phyloP scores from a whole-genome alignment of 2,888 invertebrate genomes.

The Drosophila affinis region DNA sequence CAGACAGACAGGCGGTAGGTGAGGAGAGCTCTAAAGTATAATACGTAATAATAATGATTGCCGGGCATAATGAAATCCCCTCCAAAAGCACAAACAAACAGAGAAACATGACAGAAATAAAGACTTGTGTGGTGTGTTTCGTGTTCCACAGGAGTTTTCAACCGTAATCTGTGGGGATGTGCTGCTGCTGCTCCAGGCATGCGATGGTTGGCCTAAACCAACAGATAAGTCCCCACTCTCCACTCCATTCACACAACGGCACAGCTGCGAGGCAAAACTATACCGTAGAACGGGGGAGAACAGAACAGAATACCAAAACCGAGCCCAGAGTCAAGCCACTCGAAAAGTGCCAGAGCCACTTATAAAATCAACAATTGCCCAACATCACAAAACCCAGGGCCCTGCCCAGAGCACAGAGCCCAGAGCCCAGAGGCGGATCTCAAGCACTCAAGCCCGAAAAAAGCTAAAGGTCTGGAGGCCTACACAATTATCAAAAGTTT shows the following conservation, averaged over 20 bases:
- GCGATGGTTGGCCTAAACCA: constrained; percentile 17
- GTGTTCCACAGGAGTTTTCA: neutral
- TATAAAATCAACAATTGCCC: constrained; percentile 71
- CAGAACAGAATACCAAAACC: constrained; percentile 12
- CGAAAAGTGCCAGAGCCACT: constrained; percentile 56
- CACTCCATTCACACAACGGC: constrained; percentile 14
- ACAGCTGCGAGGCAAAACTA: constrained; percentile 33
- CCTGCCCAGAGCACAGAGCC: constrained; percentile 16
- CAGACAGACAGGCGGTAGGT: constrained; percentile 5
- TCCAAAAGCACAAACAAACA: constrained; percentile 10
- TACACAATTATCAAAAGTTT: neutral
- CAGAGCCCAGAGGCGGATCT: constrained; percentile 44
- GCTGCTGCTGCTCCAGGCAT: neutral
- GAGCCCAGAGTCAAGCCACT: constrained; percentile 43
- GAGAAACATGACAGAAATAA: neutral
- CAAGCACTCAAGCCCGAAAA: constrained; percentile 51
- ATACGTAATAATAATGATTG: constrained; percentile 31
- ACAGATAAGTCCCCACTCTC: constrained; percentile 3
- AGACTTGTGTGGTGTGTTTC: neutral
- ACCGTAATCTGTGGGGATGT: constrained; percentile 18
- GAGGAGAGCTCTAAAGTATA: constrained; percentile 15
- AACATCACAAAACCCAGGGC: constrained; percentile 33
- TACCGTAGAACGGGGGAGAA: neutral
- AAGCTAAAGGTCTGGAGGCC: constrained; percentile 4
- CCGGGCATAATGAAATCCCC: constrained; percentile 32